Conservation (phyloP, 2,113 vertebrate genomes). For the Fulmarus glacialis region DNA sequence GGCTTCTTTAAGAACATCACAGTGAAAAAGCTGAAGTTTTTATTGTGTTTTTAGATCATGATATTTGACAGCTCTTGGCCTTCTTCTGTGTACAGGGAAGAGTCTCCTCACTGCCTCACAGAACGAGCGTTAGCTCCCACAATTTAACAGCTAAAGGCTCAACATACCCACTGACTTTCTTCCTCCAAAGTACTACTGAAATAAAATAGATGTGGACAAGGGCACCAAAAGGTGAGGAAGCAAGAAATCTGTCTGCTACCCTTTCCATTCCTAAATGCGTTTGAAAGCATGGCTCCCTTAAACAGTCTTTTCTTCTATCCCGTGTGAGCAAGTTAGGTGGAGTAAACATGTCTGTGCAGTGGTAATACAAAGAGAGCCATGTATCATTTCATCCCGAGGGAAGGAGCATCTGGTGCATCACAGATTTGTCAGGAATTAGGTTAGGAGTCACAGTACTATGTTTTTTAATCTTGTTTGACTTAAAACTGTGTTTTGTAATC, state of each 20-base stretch:
- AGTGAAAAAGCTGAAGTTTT: background rate
- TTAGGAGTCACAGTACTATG: background rate
- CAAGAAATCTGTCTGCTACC: background rate
- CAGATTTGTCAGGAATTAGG: slow-evolving; percentile 54
- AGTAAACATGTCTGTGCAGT: slow-evolving; percentile 32
- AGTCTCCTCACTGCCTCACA: background rate
- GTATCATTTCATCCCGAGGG: background rate
- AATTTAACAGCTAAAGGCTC: background rate
- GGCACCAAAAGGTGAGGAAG: background rate
- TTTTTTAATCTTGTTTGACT: slow-evolving; percentile 54
- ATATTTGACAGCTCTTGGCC: slow-evolving; percentile 2
- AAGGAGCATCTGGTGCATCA: slow-evolving; percentile 55
- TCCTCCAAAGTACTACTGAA: background rate
- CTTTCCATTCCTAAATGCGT: background rate
- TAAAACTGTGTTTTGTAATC: slow-evolving; percentile 55
- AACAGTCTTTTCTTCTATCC: background rate
- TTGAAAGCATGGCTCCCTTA: background rate
- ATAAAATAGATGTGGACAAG: background rate
- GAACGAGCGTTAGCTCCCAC: background rate
- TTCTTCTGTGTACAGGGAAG: background rate
- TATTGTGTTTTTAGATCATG: background rate
- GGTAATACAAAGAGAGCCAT: background rate
- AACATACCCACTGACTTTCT: background rate
- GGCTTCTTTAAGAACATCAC: background rate
- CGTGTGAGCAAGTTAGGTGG: background rate